These are phyloP conservation scores for Cavia porcellus DNA, from an alignment of 2,113 vertebrate genomes.

Conservation along the genomic window DNA sequence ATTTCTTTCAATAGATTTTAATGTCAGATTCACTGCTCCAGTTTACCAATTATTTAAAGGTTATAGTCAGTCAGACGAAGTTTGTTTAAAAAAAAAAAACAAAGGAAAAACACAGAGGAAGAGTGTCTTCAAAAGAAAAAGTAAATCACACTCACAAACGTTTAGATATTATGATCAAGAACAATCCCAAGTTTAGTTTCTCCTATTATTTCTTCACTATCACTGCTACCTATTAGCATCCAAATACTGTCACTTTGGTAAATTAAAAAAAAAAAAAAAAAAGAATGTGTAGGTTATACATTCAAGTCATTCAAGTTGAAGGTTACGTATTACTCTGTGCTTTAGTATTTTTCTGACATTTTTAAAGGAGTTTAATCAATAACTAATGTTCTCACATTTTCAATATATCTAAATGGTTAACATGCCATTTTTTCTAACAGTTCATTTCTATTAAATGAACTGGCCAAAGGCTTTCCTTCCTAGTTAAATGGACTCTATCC, in stretches of 20 bases:
- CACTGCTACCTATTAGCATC: not conserved
- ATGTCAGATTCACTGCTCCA: constrained; percentile 69
- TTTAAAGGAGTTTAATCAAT: not conserved
- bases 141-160: constrained; percentile 1
- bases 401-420: constrained; percentile 22
- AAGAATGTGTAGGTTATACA: not conserved
- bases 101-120: constrained; percentile 38
- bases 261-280: not conserved
- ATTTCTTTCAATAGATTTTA: constrained; percentile 70
- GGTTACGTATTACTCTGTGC: constrained; percentile 3
- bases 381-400: not conserved
- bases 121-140: constrained; percentile 41
- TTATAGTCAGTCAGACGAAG: constrained; percentile 81
- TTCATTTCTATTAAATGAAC: not conserved
- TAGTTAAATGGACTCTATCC: constrained; percentile 59
- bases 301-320: constrained; percentile 38
- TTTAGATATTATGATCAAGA: constrained; percentile 26
- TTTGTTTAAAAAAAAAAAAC: constrained; percentile 47
- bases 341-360: not conserved
- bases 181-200: not conserved
- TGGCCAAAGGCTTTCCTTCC: constrained; percentile 71
- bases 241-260: not conserved
- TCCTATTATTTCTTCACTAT: not conserved
- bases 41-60: constrained; percentile 84
- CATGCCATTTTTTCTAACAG: constrained; percentile 24